Conservation (phyloP, 2,113 vertebrate species). For the Arenaria interpres region DNA sequence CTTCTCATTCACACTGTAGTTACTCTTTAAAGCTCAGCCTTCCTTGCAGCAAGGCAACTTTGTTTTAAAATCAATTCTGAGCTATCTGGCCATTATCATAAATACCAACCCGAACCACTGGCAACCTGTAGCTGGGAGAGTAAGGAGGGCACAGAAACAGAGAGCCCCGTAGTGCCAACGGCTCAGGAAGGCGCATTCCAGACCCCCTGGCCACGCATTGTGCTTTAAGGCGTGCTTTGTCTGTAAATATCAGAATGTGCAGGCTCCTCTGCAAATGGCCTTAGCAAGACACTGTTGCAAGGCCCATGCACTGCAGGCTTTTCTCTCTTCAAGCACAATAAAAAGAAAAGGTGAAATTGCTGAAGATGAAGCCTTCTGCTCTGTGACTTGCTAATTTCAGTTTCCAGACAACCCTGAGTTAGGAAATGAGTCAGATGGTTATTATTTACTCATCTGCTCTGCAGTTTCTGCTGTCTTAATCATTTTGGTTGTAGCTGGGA, state of each 20-base stretch:
- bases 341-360: neutral
- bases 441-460: conserved; percentile 45
- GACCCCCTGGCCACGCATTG: neutral
- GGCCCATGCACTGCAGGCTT: neutral
- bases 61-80: neutral
- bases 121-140: neutral
- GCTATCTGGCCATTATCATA: neutral
- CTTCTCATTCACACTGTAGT: neutral
- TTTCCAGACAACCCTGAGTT: conserved; percentile 20
- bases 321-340: neutral
- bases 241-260: neutral
- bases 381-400: neutral
- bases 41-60: neutral
- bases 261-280: neutral
- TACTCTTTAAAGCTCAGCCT: neutral
- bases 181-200: neutral
- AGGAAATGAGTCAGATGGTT: conserved; percentile 53
- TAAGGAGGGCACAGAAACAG: neutral
- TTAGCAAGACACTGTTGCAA: neutral
- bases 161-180: neutral
- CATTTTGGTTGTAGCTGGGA: neutral
- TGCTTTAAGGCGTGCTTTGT: neutral
- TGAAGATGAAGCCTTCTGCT: neutral
- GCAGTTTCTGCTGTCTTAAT: conserved; percentile 26
- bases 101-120: neutral